Percentiles rank a stretch among this genome's conserved stretches.
Evolutionary conservation across 2,797 vertebrate species (phyloP).

Genomic region (Enteromius fasciolatus): DNA sequence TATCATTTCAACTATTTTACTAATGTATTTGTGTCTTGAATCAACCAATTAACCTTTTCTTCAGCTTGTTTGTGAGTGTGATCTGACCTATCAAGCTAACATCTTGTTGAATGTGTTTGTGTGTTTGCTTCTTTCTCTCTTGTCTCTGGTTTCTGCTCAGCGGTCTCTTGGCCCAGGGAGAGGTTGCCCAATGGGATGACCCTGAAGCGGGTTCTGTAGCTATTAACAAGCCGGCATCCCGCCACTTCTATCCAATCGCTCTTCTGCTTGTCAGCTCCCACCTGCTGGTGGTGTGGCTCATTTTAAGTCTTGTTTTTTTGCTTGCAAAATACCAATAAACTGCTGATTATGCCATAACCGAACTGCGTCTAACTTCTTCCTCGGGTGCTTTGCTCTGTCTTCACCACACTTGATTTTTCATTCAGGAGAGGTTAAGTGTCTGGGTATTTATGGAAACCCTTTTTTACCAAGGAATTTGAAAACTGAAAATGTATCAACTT

Average conservation of each 20-base stretch:
- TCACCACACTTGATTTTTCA: not conserved
- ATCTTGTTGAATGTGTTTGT: slow-evolving; percentile 45
- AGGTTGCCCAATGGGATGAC: slow-evolving; percentile 92
- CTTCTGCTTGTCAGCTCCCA: slow-evolving; percentile 99
- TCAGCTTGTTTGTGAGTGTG: not conserved
- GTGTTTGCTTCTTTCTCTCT: slow-evolving; percentile 46
- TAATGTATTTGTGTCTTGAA: not conserved
- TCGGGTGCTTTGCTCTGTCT: slow-evolving; percentile 51
- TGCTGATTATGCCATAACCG: slow-evolving; percentile 75
- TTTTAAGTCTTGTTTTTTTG: slow-evolving; percentile 99
- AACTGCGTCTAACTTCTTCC: slow-evolving; percentile 58
- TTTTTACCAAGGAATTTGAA: not conserved
- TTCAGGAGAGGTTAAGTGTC: too few species aligned
- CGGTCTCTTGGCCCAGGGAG: slow-evolving; percentile 94
- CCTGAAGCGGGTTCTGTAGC: slow-evolving; percentile 91
- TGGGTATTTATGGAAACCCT: not conserved
- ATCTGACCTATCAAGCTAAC: slow-evolving; percentile 66
- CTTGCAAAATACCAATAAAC: slow-evolving; percentile 99
- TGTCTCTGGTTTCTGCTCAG: slow-evolving; percentile 71
- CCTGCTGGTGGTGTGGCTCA: slow-evolving; percentile 99
- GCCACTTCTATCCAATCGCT: slow-evolving; percentile 99
- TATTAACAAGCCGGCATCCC: slow-evolving; percentile 97
- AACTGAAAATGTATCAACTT: not conserved
- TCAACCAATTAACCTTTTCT: not conserved
- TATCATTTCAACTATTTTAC: not conserved